phyloP scores from a whole-genome alignment of 1,140 invertebrate genomes.

The Drosophila sp. region DNA sequence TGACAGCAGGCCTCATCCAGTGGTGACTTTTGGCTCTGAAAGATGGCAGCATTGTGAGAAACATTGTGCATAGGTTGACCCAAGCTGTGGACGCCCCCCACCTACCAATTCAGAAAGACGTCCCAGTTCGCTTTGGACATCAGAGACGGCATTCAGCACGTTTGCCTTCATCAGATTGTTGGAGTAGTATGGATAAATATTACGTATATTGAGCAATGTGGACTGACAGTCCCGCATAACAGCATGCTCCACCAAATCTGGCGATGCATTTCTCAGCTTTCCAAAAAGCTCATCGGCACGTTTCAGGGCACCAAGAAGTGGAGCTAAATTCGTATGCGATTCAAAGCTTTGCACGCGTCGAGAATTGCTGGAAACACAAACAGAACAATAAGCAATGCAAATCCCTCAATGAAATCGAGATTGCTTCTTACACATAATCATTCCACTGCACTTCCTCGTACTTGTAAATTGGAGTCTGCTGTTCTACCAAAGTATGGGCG shows the following conservation, averaged over 20 bases:
- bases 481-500: slow-evolving; percentile 85
- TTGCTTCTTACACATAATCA: slow-evolving; percentile 67
- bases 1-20: slow-evolving; percentile 79
- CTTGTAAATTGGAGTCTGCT: slow-evolving; percentile 88
- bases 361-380: slow-evolving; percentile 58
- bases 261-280: slow-evolving; percentile 52
- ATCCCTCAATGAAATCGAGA: not conserved
- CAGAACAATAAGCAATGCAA: not conserved
- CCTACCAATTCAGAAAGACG: slow-evolving; percentile 66
- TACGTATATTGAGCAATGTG: slow-evolving; percentile 67
- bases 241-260: slow-evolving; percentile 63
- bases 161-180: slow-evolving; percentile 77
- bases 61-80: not conserved
- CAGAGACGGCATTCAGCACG: slow-evolving; percentile 77
- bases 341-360: slow-evolving; percentile 78
- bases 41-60: slow-evolving; percentile 68
- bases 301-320: slow-evolving; percentile 69
- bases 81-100: not conserved
- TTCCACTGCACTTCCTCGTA: slow-evolving; percentile 84
- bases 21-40: slow-evolving; percentile 62
- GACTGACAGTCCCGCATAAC: slow-evolving; percentile 67
- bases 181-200: slow-evolving; percentile 77
- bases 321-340: slow-evolving; percentile 76
- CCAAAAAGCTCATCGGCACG: slow-evolving; percentile 74
- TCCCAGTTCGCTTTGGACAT: slow-evolving; percentile 75